Evolutionary conservation across 2,797 vertebrate species (phyloP).

Genomic region (Antrozous pallidus): DNA sequence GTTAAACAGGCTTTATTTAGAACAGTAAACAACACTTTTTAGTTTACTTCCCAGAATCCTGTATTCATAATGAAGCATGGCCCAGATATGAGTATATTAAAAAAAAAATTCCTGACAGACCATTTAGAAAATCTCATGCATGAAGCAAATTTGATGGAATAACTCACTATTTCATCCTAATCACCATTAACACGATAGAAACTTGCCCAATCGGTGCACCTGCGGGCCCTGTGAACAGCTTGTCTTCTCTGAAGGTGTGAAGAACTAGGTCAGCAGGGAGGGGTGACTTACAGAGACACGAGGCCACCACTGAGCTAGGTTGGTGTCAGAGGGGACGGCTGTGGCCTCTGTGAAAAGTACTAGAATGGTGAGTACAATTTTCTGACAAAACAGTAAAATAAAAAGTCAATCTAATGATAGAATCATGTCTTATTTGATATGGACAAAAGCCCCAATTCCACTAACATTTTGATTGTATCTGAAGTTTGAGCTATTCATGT

Average conservation of each 20-base stretch:
- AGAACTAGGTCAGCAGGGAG: constrained; percentile 28
- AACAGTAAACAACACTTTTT: constrained; percentile 28
- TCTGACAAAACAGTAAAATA: constrained; percentile 18
- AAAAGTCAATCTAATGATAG: background rate
- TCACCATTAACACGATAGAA: constrained; percentile 54
- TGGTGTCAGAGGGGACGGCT: background rate
- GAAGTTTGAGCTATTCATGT: background rate
- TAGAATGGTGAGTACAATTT: background rate
- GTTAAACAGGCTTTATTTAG: constrained; percentile 24
- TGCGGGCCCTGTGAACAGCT: constrained; percentile 50
- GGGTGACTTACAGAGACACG: background rate
- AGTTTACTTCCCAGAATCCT: constrained; percentile 9
- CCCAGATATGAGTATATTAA: background rate
- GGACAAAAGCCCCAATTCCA: background rate
- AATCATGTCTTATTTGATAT: background rate
- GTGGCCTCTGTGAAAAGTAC: background rate
- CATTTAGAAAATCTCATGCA: constrained; percentile 30
- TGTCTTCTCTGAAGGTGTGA: constrained; percentile 4
- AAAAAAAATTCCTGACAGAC: background rate
- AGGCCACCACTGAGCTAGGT: background rate
- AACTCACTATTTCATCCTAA: constrained; percentile 56
- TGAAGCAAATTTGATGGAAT: constrained; percentile 46
- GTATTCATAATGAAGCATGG: constrained; percentile 23
- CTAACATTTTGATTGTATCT: background rate
- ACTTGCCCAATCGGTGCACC: constrained; percentile 5